Conservation (phyloP, 2,888 invertebrate species). For the Pseudococcus longispinus region DNA sequence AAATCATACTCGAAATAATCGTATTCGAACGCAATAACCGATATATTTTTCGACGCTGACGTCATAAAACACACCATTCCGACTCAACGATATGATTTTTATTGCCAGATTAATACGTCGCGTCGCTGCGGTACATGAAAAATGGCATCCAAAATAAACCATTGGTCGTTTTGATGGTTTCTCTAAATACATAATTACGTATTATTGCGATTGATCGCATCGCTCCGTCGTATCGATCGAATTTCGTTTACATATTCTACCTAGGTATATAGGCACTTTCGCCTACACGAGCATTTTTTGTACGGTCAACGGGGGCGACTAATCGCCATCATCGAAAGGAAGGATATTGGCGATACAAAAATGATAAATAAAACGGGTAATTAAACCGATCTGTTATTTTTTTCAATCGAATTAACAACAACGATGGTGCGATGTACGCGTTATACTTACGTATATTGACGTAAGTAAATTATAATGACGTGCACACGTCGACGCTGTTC, state of each 20-base stretch:
- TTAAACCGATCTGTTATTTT: background rate
- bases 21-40: background rate
- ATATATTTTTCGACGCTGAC: background rate
- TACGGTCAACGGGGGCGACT: too few species aligned
- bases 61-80: background rate
- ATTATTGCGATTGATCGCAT: background rate
- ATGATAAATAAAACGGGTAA: background rate
- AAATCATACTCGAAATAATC: background rate
- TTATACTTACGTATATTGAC: background rate
- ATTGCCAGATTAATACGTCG: background rate
- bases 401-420: background rate
- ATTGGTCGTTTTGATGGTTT: background rate
- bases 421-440: background rate
- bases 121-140: background rate
- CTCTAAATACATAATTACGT: background rate
- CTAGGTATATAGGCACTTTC: background rate
- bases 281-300: background rate
- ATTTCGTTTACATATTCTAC: background rate
- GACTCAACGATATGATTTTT: background rate
- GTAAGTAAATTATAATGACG: background rate
- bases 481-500: background rate
- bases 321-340: background rate
- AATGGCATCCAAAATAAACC: conserved; percentile 1
- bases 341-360: background rate
- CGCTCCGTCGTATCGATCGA: background rate